Evolutionary conservation across 2,888 invertebrate species (phyloP).

Genomic region (Noctua janthe): DNA sequence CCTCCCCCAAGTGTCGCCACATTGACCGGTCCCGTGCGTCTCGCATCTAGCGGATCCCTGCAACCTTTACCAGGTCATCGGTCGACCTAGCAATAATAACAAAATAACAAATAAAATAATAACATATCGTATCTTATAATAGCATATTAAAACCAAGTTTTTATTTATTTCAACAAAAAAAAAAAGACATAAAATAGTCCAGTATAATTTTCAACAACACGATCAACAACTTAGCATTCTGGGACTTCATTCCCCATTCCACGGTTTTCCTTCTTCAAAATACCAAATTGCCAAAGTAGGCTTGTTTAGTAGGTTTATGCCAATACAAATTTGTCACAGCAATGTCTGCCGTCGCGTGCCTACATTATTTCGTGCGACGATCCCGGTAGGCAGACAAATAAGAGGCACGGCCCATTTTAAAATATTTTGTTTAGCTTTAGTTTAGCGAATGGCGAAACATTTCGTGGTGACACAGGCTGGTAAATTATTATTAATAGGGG

Average conservation of each 20-base stretch:
- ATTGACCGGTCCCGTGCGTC: no score
- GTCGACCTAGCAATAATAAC: no score
- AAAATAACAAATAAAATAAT: no score
- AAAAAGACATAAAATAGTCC: background rate
- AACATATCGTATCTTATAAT: no score
- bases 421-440: slow-evolving; percentile 19
- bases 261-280: background rate
- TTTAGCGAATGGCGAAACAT: slow-evolving; percentile 9
- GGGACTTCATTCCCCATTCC: background rate
- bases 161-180: no score
- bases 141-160: background rate
- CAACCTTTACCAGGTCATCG: no score
- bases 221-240: slow-evolving; percentile 1
- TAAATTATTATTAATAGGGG: background rate
- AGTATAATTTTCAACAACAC: background rate
- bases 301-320: slow-evolving; percentile 41
- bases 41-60: no score
- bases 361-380: slow-evolving; percentile 35
- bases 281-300: slow-evolving; percentile 29
- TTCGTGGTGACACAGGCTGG: background rate
- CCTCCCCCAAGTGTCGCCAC: no score
- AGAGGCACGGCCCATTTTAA: slow-evolving; percentile 19
- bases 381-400: slow-evolving; percentile 33
- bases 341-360: slow-evolving; percentile 47
- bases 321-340: slow-evolving; percentile 61